Conservation (phyloP, 2,113 vertebrate genomes). For the Prionailurus bengalensis region DNA sequence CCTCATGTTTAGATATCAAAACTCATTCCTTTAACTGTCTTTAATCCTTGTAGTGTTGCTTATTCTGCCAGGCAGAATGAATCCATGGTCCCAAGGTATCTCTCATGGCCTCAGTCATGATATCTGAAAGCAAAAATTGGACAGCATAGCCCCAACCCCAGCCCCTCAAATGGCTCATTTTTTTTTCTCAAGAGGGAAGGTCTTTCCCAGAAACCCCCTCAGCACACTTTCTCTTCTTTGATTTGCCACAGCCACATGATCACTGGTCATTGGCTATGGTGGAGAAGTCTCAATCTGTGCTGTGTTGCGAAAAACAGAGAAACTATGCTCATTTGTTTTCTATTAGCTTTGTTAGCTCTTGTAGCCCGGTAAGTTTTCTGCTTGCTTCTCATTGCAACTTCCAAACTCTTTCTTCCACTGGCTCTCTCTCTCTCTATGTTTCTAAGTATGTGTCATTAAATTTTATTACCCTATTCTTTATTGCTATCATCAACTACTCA, state of each 20-base stretch:
- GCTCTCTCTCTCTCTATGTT: not conserved
- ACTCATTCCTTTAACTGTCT: not conserved
- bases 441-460: not conserved
- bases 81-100: not conserved
- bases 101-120: not conserved
- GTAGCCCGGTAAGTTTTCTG: not conserved
- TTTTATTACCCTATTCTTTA: constrained; percentile 21
- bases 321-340: not conserved
- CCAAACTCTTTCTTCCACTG: not conserved
- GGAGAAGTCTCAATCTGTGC: not conserved
- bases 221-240: not conserved
- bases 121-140: not conserved
- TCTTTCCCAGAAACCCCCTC: fast-evolving
- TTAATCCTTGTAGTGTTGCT: not conserved
- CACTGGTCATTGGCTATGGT: not conserved
- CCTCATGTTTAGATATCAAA: not conserved
- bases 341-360: not conserved
- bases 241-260: too few relatives aligned
- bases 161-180: not conserved
- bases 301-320: not conserved
- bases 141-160: fast-evolving
- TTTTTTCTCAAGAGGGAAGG: not conserved
- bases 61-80: not conserved
- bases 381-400: not conserved
- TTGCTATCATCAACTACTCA: not conserved